These are phyloP conservation scores for Seira sanloemensis DNA, from an alignment of 2,888 invertebrate species.

Conservation along the genomic window DNA sequence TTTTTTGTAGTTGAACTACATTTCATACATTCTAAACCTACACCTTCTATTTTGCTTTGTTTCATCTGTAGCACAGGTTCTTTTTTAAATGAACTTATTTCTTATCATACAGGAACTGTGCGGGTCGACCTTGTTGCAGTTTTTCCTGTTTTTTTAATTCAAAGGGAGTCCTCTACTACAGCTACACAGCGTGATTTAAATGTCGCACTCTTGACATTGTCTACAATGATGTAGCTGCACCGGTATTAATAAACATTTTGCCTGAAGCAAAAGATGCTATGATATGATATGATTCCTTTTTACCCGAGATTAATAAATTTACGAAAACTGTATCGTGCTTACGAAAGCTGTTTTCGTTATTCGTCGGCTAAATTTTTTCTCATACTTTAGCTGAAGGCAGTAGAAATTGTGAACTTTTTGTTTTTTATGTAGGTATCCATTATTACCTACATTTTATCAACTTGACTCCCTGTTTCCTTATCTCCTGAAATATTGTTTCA, in stretches of 20 bases:
- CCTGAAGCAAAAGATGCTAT: conserved; percentile 15
- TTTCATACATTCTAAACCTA: background rate
- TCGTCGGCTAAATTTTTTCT: background rate
- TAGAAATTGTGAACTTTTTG: too few species aligned
- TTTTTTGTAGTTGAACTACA: background rate
- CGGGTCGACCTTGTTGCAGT: conserved; percentile 26
- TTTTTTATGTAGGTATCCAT: too few species aligned
- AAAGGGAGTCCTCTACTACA: too few species aligned
- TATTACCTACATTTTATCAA: too few species aligned
- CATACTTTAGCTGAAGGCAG: background rate
- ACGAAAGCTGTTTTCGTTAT: background rate
- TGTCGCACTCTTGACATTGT: too few species aligned
- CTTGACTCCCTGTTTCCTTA: too few species aligned
- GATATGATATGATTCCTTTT: conserved; percentile 14
- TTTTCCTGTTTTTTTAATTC: conserved; percentile 25
- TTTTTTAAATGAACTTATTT: background rate
- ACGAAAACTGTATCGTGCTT: background rate
- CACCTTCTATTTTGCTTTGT: background rate
- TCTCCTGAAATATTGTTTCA: too few species aligned
- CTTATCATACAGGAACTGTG: background rate
- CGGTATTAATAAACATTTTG: conserved; percentile 13
- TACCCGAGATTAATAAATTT: background rate
- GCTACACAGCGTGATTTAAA: too few species aligned
- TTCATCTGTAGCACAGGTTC: conserved; percentile 9
- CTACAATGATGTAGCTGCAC: too few species aligned